phyloP scores from a whole-genome alignment of 2,113 vertebrate genomes.

The Sapayoa aenigma region DNA sequence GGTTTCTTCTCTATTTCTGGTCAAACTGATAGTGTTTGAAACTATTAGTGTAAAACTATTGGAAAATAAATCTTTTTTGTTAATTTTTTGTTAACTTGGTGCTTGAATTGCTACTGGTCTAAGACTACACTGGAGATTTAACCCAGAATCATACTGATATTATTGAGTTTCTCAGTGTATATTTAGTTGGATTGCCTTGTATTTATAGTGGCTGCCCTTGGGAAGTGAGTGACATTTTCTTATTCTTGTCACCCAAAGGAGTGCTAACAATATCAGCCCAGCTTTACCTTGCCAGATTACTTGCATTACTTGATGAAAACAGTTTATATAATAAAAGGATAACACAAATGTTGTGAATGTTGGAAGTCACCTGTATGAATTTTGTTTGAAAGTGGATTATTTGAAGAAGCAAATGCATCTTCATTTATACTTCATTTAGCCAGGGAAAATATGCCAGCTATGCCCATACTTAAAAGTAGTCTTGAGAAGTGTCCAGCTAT shows the following conservation, averaged over 20 bases:
- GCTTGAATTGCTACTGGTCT: not conserved
- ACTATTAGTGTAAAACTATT: not conserved
- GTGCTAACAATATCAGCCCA: not conserved
- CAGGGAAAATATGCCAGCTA: not conserved
- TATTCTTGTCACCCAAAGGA: not conserved
- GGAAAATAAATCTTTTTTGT: not conserved
- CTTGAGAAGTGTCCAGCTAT: conserved; percentile 8
- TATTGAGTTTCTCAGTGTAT: not conserved
- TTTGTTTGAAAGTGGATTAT: conserved; percentile 29
- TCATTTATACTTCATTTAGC: conserved; percentile 17
- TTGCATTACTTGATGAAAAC: conserved; percentile 16
- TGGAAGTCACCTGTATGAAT: not conserved
- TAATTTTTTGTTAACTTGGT: not conserved
- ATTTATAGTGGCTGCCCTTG: not conserved
- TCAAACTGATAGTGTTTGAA: not conserved
- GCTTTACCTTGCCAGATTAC: not conserved
- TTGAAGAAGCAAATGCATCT: conserved; percentile 16
- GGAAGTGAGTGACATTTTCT: not conserved
- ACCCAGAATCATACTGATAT: not conserved
- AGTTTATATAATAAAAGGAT: conserved; percentile 35
- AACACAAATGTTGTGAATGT: conserved; percentile 9
- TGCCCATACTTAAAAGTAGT: not conserved
- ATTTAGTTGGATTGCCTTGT: not conserved
- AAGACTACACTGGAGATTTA: not conserved
- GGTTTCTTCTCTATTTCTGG: not conserved